phyloP scores from a whole-genome alignment of 2,113 vertebrate species.

The Psittacula cyanocephala region DNA sequence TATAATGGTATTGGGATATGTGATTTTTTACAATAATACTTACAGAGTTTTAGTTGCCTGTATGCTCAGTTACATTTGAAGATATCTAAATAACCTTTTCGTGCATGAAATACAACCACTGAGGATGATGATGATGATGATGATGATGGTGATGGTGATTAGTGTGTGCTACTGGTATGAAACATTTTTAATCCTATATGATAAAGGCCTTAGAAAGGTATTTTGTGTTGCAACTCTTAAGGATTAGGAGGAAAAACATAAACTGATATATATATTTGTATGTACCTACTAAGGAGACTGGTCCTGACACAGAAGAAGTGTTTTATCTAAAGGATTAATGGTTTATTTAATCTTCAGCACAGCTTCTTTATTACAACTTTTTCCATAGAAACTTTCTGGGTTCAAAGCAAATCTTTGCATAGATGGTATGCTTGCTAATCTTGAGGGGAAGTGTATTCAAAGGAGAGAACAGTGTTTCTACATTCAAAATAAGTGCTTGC shows the following conservation, averaged over 20 bases:
- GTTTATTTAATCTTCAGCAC: neutral
- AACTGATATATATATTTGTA: neutral
- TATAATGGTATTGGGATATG: neutral
- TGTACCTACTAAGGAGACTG: neutral
- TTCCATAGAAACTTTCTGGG: neutral
- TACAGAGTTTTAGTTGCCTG: neutral
- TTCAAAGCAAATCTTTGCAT: neutral
- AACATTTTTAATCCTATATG: neutral
- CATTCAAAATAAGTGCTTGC: neutral
- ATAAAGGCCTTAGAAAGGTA: neutral
- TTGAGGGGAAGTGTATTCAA: neutral
- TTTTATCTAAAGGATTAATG: neutral
- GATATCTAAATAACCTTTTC: neutral
- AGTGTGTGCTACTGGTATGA: neutral
- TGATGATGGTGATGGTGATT: neutral
- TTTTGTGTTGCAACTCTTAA: neutral
- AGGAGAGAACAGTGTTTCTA: neutral
- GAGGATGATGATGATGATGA: neutral
- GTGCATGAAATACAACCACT: neutral
- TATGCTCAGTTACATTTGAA: neutral
- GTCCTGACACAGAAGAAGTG: neutral
- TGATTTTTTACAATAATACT: neutral
- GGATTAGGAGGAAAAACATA: neutral
- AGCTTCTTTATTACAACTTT: neutral
- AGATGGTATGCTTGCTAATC: neutral